Percentiles rank a stretch among this genome's conserved stretches.
These are phyloP conservation scores for Carettochelys insculpta DNA, from an alignment of 2,113 vertebrate species.

Conservation along the genomic window DNA sequence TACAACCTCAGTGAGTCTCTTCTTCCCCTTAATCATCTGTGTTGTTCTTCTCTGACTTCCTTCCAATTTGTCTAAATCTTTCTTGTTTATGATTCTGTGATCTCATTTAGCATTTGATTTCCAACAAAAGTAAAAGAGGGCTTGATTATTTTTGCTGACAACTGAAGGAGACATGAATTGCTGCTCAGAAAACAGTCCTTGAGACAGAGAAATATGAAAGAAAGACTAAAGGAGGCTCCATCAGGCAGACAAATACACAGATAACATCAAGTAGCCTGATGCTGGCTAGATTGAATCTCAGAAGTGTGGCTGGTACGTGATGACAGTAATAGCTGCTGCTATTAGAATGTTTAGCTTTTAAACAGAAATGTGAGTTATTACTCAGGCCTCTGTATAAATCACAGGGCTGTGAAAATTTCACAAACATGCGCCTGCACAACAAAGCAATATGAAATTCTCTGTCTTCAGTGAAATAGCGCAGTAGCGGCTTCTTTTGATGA, in stretches of 20 bases:
- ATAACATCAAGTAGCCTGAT: slow-evolving; percentile 8
- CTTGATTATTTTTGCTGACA: slow-evolving; percentile 69
- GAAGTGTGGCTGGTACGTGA: slow-evolving; percentile 23
- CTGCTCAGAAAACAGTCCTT: slow-evolving; percentile 65
- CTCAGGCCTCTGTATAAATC: slow-evolving; percentile 45
- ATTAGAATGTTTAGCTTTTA: slow-evolving; percentile 63
- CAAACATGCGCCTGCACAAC: neutral
- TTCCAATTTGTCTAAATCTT: slow-evolving; percentile 50
- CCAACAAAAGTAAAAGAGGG: slow-evolving; percentile 62
- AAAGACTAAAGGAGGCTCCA: slow-evolving; percentile 42
- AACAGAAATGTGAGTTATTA: slow-evolving; percentile 64
- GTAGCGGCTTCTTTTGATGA: neutral
- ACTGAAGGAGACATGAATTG: slow-evolving; percentile 58
- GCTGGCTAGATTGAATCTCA: slow-evolving; percentile 40
- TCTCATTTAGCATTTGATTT: slow-evolving; percentile 71
- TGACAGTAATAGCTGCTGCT: slow-evolving; percentile 61
- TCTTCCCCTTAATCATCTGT: slow-evolving; percentile 42
- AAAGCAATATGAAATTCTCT: neutral
- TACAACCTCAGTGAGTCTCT: no score
- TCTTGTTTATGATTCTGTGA: slow-evolving; percentile 62
- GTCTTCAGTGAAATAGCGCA: slow-evolving; percentile 19
- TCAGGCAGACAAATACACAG: slow-evolving; percentile 48
- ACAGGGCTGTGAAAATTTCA: slow-evolving; percentile 3
- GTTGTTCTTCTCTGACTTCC: slow-evolving; percentile 28
- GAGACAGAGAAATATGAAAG: slow-evolving; percentile 45